These are phyloP conservation scores for Catharus ustulatus DNA, from an alignment of 2,797 vertebrate genomes.

Conservation along the genomic window DNA sequence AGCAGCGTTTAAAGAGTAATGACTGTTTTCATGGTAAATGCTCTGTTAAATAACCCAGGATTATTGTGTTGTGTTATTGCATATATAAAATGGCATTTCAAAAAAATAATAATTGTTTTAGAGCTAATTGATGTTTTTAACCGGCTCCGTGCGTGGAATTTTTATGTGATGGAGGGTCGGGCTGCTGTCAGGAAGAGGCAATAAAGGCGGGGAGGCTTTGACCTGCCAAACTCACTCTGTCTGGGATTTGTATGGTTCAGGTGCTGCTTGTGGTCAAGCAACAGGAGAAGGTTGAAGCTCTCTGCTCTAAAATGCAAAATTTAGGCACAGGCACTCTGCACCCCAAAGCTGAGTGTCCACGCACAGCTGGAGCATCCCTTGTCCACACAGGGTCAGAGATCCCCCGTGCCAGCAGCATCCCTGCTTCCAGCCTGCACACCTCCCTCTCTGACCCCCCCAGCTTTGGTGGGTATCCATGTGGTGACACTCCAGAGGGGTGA, in stretches of 20 bases:
- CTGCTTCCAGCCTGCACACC: background rate
- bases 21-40: conserved; percentile 80
- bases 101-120: conserved; percentile 82
- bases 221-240: background rate
- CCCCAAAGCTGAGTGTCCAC: background rate
- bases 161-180: conserved; percentile 32
- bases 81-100: conserved; percentile 79
- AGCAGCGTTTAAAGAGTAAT: conserved; percentile 76
- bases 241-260: background rate
- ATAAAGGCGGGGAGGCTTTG: conserved; percentile 13
- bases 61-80: conserved; percentile 80
- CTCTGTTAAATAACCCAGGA: conserved; percentile 81
- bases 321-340: background rate
- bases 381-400: accelerated
- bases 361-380: background rate
- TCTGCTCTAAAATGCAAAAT: background rate
- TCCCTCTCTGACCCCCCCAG: background rate
- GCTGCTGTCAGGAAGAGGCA: conserved; percentile 27
- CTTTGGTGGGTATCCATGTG: accelerated
- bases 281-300: background rate
- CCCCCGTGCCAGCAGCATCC: accelerated
- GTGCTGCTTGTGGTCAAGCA: background rate
- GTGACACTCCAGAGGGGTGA: background rate
- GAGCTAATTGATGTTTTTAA: conserved; percentile 80
- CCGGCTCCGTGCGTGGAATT: conserved; percentile 41